Percentiles rank a stretch among this genome's conserved stretches.
Evolutionary conservation across 1,140 invertebrate genomes (phyloP).

Genomic region (Ditylenchus dipsaci): DNA sequence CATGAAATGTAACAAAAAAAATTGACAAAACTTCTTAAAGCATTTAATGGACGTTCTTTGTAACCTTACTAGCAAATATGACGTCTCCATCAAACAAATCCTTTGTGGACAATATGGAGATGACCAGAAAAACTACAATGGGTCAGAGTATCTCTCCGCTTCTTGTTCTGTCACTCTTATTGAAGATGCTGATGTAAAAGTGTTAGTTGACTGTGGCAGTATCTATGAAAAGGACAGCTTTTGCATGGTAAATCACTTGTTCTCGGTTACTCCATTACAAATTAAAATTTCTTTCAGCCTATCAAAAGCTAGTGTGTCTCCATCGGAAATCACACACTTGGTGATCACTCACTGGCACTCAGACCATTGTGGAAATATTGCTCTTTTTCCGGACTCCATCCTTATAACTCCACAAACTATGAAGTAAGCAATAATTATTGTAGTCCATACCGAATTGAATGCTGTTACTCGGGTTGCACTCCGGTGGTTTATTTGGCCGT

Average conservation of each 20-base stretch:
- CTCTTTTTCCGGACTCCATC: slow-evolving; percentile 11
- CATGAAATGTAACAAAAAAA: too few relatives aligned
- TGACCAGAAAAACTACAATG: background rate
- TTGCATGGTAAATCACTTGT: background rate
- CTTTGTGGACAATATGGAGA: too few relatives aligned
- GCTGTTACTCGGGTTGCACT: too few relatives aligned
- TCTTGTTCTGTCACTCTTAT: slow-evolving; percentile 24
- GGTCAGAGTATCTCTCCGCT: slow-evolving; percentile 4
- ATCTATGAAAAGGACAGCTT: slow-evolving; percentile 6
- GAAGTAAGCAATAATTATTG: too few relatives aligned
- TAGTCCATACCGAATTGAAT: too few relatives aligned
- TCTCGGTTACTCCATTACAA: too few relatives aligned
- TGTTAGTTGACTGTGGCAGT: slow-evolving; percentile 20
- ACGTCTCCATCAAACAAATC: too few relatives aligned
- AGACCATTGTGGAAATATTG: slow-evolving; percentile 23
- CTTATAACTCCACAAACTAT: slow-evolving; percentile 1
- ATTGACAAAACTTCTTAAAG: too few relatives aligned
- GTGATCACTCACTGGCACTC: slow-evolving; percentile 23
- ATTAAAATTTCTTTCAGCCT: background rate
- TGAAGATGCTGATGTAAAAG: slow-evolving; percentile 13
- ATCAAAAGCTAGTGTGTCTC: background rate
- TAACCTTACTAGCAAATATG: too few relatives aligned
- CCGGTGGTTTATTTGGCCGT: too few relatives aligned
- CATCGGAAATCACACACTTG: slow-evolving; percentile 8
- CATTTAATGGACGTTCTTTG: too few relatives aligned